These are phyloP conservation scores for Scolopax mira DNA, from an alignment of 2,113 vertebrate species.

Conservation along the genomic window DNA sequence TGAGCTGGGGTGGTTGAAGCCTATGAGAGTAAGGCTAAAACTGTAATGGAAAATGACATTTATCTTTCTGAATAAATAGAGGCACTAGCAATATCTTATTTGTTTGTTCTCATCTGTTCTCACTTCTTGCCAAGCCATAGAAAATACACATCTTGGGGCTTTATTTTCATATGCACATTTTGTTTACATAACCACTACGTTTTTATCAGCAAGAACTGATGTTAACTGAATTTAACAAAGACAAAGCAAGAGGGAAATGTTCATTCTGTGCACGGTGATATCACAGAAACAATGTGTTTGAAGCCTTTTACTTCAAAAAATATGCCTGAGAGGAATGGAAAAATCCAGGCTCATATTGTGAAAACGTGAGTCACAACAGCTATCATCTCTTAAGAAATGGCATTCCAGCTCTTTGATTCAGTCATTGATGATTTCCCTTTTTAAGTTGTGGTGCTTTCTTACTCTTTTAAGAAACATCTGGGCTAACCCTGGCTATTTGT, in stretches of 20 bases:
- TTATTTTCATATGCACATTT: constrained; percentile 9
- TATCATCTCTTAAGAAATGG: constrained; percentile 52
- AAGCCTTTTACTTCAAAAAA: constrained; percentile 57
- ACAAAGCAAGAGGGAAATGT: constrained; percentile 40
- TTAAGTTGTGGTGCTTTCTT: constrained; percentile 16
- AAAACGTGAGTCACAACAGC: constrained; percentile 49
- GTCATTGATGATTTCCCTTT: constrained; percentile 56
- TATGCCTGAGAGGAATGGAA: constrained; percentile 45
- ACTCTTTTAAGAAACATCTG: constrained; percentile 29
- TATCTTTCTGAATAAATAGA: background rate
- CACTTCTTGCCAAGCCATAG: background rate
- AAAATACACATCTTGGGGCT: background rate
- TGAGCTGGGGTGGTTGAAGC: background rate
- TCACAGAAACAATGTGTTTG: constrained; percentile 45
- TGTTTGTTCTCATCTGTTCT: background rate
- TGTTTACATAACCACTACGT: constrained; percentile 28
- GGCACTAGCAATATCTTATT: background rate
- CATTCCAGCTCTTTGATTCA: constrained; percentile 39
- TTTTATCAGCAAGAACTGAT: constrained; percentile 40
- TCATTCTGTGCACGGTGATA: constrained; percentile 39
- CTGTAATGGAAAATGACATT: background rate
- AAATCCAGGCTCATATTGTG: constrained; percentile 28
- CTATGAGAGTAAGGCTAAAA: background rate
- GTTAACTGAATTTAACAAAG: constrained; percentile 34
- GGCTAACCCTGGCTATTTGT: constrained; percentile 27